Percentiles rank a stretch among this genome's conserved stretches.
Evolutionary conservation across 2,113 vertebrate genomes (phyloP).

Genomic region (Tetrax tetrax): DNA sequence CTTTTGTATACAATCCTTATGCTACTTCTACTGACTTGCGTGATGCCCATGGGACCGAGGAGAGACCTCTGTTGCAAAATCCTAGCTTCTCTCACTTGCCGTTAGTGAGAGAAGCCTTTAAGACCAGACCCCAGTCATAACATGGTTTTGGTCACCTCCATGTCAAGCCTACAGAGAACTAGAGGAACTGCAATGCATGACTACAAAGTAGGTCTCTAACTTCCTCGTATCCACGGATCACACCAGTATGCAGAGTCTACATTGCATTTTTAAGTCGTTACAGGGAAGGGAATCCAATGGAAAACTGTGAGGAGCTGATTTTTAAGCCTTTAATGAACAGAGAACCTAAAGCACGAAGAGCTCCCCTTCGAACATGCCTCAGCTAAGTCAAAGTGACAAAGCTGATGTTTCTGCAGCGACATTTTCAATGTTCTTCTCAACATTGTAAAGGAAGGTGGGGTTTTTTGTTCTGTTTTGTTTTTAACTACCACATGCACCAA

Average conservation of each 20-base stretch:
- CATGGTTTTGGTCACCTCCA: neutral
- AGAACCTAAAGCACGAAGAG: neutral
- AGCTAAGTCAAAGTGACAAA: neutral
- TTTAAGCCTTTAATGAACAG: neutral
- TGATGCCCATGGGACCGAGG: accelerated
- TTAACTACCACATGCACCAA: neutral
- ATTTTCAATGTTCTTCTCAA: slow-evolving; percentile 44
- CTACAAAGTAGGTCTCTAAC: neutral
- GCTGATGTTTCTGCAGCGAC: neutral
- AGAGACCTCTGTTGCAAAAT: neutral
- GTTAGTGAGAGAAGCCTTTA: neutral
- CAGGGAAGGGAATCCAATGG: neutral
- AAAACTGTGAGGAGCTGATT: neutral
- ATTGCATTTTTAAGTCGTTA: neutral
- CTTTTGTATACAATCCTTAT: neutral
- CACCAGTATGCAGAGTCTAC: neutral
- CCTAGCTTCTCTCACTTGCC: neutral
- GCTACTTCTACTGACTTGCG: neutral
- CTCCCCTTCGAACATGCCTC: slow-evolving; percentile 44
- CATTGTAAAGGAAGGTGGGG: neutral
- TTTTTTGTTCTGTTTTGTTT: neutral
- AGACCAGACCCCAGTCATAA: neutral
- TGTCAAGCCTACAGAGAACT: neutral
- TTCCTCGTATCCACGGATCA: neutral
- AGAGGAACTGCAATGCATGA: neutral